These are phyloP conservation scores for Sceloporus undulatus DNA, from an alignment of 2,113 vertebrate genomes.

Conservation along the genomic window DNA sequence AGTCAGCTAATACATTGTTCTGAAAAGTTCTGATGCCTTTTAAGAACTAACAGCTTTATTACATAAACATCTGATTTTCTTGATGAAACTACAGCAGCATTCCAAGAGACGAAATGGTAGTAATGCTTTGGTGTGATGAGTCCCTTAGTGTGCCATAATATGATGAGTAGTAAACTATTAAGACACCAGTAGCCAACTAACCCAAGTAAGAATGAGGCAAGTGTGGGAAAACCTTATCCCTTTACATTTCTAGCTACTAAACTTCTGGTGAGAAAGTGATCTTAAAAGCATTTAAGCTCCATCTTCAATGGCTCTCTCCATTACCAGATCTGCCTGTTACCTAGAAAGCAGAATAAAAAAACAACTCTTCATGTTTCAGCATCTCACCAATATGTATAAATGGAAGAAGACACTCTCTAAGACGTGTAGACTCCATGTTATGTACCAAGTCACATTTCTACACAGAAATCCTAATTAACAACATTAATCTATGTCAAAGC, in stretches of 20 bases:
- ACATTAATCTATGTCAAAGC: constrained; percentile 9
- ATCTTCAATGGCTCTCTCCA: not conserved
- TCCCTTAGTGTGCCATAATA: no score
- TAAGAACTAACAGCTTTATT: not conserved
- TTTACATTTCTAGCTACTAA: not conserved
- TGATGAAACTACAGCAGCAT: not conserved
- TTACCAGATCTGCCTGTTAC: not conserved
- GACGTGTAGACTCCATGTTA: not conserved
- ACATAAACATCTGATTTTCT: not conserved
- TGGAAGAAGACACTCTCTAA: not conserved
- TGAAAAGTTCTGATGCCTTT: not conserved
- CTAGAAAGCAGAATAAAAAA: not conserved
- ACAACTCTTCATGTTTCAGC: not conserved
- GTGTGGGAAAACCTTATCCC: not conserved
- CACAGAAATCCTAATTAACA: not conserved
- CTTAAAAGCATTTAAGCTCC: not conserved
- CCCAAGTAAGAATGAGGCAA: not conserved
- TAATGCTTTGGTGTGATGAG: no score
- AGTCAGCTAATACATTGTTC: not conserved
- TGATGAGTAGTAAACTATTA: no score
- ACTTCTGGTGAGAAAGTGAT: not conserved
- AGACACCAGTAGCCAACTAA: no score
- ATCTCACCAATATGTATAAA: not conserved
- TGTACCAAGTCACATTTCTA: not conserved
- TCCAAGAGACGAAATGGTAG: no score